Base-by-base conservation (phyloP, 2,797 vertebrate genomes). In the Leptoclinus maculatus region DNA sequence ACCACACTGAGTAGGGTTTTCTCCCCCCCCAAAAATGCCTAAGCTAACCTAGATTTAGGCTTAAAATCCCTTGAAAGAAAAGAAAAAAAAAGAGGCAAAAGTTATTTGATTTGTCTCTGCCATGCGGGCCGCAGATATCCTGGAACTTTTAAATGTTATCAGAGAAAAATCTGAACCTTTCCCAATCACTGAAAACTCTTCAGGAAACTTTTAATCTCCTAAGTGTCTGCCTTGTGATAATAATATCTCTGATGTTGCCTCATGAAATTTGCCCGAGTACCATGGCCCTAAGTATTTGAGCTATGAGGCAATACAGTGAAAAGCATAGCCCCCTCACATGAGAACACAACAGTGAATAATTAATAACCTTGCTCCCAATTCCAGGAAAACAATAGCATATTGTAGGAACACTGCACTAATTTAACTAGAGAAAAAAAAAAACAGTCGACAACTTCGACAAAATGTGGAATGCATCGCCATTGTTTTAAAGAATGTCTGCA, bases 291-390 rank as follows among this genome's bases (percentile, higher is more conserved):
- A 95, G 94, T 94, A 93, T 94, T 93, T 93, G 93, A 94, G 91
- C 94, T 95, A 95, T 94, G 94, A 94, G 94, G 94, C 94, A 94
- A 94, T 84, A 90, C 89, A 72, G 92, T 94, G 94, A 94, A 94
- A 94, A 94, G 92, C 93, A 92, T 93, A 94, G 91, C 92, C 94
- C 88, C 89, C 90, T 93, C 90, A 89, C 94, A 94, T 92, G 92
- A 94, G 93, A 93, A 94, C 93, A 94, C 93, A 94, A 94, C 89
- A 92, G 92, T 94, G 92, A 94, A 94, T 94, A 94, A 94, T 94
- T 94, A 94, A 94, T 94, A 94, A 94, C 92, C 92, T 93, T 94
- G 94, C 92, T 94, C 94, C 92, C 93, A 94, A 94, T 94, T 94
- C 94, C 92, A 94, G 93, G 94, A 94, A 94, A 94, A 94, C 94